Evolutionary conservation across 2,888 invertebrate genomes (phyloP).

Genomic region (Sarcophaga caerulescens): DNA sequence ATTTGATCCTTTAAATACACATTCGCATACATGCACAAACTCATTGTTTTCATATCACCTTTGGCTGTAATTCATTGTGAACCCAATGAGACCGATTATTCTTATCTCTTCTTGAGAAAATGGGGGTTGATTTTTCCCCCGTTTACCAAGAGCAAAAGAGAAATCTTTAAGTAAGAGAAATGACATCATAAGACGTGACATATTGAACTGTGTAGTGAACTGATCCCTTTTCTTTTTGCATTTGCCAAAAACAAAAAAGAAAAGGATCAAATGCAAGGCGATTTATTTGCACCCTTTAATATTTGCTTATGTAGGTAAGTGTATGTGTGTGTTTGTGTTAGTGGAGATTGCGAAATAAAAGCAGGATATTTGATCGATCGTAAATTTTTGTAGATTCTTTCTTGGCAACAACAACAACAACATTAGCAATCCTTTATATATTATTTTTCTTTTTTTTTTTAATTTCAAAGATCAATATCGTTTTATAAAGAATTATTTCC

Average conservation of each 20-base stretch:
- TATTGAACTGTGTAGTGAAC: conserved; percentile 70
- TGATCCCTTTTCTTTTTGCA: conserved; percentile 68
- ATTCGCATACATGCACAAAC: conserved; percentile 32
- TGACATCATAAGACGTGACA: conserved; percentile 79
- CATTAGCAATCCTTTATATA: conserved; percentile 55
- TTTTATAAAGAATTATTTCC: conserved; percentile 58
- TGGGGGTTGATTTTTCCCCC: conserved; percentile 46
- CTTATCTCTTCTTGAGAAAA: conserved; percentile 47
- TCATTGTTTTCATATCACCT: conserved; percentile 78
- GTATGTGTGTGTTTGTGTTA: conserved; percentile 1
- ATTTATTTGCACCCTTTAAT: conserved; percentile 77
- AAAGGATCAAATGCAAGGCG: conserved; percentile 60
- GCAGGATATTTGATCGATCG: conserved; percentile 77
- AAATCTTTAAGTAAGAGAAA: conserved; percentile 69
- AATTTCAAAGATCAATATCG: conserved; percentile 68
- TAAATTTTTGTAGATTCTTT: conserved; percentile 71
- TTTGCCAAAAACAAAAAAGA: conserved; percentile 51
- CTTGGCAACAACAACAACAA: conserved; percentile 33
- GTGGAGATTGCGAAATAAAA: conserved; percentile 44
- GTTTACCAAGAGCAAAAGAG: neutral
- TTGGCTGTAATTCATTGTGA: conserved; percentile 78
- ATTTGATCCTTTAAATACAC: conserved; percentile 69
- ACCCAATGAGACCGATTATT: conserved; percentile 72
- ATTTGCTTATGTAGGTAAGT: conserved; percentile 60
- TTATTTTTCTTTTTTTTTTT: conserved; percentile 34